Evolutionary conservation across 2,797 vertebrate species (phyloP), one percentile per base, ranked within the genome.

Genomic region (Sebastolobus alascanus): DNA sequence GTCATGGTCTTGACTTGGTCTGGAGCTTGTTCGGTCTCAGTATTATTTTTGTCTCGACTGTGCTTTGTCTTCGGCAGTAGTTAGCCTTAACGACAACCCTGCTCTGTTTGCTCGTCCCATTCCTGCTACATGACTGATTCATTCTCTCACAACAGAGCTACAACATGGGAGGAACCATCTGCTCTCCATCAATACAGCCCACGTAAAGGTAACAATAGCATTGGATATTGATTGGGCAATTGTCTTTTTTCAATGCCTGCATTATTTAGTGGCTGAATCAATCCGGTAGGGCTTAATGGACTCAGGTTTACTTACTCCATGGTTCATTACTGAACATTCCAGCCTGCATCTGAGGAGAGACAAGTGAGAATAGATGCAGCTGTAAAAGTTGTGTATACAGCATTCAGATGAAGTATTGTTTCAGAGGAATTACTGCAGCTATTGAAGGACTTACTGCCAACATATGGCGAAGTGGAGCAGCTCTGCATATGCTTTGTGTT

Each of bases 191-290:
- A 85, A 89, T 90, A 82, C 72, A 75, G 38, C 31, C 56, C 20
- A 65, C 18, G 65, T 52, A 73, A 86, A 82, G 73, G 83, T 90
- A 88, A 91, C 85, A 83, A 86, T 87, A 78, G 82, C 83, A 77
- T 63, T 66, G 65, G 74, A 60, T 90, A 94, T 94, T 82, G 92
- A 95, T 91, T 55, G 63, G 64, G 73, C 83, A 74, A 92, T 94
- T 86, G 90, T 93, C 88, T 92, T 88, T 91, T 92, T 92, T 84
- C 87, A 90, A 86, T 85, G 80, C 37, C 89, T 94, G 87, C 93
- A 92, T 95, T 94, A 93, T 94, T 95, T 90, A 94, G 86, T 71
- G 85, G 67, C 79, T 50, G 56, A 89, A 94, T 96, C 94, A 90
- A 95, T 95, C 84, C 25, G 65, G 80, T 77, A 55, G 60, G 72